A percentile compares a stretch with the other conserved stretches of the same genome.
These are phyloP conservation scores for Erannis defoliaria DNA, from an alignment of 2,888 invertebrate genomes.

Conservation along the genomic window DNA sequence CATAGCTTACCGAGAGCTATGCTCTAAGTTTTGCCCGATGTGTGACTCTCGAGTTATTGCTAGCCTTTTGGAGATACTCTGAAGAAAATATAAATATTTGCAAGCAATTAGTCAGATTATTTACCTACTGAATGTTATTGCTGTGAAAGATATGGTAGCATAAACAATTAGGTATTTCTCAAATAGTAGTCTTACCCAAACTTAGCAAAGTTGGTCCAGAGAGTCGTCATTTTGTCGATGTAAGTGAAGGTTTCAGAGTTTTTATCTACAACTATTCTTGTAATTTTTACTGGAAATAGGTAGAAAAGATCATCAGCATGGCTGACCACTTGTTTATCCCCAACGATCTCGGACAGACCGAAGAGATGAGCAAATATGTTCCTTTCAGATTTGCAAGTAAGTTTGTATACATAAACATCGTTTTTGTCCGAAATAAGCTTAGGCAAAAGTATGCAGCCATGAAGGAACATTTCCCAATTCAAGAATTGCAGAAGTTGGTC, in stretches of 20 bases:
- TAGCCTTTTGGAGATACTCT: too few relatives aligned
- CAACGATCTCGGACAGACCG: conserved; percentile 40
- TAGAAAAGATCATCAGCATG: conserved; percentile 65
- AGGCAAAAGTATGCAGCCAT: conserved; percentile 52
- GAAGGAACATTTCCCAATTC: conserved; percentile 52
- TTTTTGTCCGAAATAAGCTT: conserved; percentile 54
- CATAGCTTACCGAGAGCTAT: too few relatives aligned
- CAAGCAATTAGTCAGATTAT: too few relatives aligned
- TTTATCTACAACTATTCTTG: conserved; percentile 48
- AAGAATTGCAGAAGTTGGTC: conserved; percentile 51
- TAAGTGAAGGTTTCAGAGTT: conserved; percentile 55
- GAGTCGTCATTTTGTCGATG: conserved; percentile 59
- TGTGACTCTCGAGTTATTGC: too few relatives aligned
- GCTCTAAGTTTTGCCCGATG: too few relatives aligned
- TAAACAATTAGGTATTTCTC: neutral
- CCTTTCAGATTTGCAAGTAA: conserved; percentile 62
- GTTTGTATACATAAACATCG: conserved; percentile 64
- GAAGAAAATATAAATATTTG: too few relatives aligned
- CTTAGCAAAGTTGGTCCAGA: conserved; percentile 77
- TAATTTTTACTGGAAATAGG: conserved; percentile 54
- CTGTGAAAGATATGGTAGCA: too few relatives aligned
- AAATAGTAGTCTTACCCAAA: conserved; percentile 59
- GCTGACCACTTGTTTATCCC: conserved; percentile 47
- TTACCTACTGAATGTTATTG: too few relatives aligned
- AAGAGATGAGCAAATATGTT: conserved; percentile 54